Evolutionary conservation across 2,113 vertebrate genomes (phyloP).

Genomic region (Aptenodytes forsteri): DNA sequence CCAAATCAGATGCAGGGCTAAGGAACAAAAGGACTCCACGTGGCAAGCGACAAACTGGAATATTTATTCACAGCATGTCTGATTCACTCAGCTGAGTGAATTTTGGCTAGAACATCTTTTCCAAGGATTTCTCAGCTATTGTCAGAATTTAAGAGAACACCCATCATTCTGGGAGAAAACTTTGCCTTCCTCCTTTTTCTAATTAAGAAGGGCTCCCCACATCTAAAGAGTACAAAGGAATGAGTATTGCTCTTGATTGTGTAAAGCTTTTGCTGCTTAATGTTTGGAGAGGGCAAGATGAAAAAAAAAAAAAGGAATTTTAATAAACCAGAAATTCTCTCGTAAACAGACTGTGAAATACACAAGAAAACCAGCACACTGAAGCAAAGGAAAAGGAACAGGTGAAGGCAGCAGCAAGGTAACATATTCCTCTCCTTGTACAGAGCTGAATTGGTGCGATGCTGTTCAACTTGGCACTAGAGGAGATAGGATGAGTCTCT

Average conservation of each 20-base stretch:
- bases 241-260: neutral
- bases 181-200: conserved; percentile 12
- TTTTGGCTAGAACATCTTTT: conserved; percentile 14
- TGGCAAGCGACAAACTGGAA: conserved; percentile 1
- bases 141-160: conserved; percentile 6
- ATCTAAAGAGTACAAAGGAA: neutral
- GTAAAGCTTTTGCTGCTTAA: neutral
- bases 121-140: conserved; percentile 35
- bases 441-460: neutral
- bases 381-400: neutral
- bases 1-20: neutral
- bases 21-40: neutral
- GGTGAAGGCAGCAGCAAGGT: neutral
- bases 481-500: neutral
- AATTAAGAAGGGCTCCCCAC: conserved; percentile 4
- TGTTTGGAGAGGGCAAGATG: neutral
- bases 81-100: neutral
- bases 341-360: neutral
- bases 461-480: neutral
- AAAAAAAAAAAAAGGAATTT: neutral
- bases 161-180: neutral
- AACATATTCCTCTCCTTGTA: neutral
- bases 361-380: neutral
- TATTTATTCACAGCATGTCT: conserved; percentile 9
- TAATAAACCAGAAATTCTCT: neutral